These are phyloP conservation scores for Sminthurinus aureus DNA, from an alignment of 2,888 invertebrate species.

Conservation along the genomic window DNA sequence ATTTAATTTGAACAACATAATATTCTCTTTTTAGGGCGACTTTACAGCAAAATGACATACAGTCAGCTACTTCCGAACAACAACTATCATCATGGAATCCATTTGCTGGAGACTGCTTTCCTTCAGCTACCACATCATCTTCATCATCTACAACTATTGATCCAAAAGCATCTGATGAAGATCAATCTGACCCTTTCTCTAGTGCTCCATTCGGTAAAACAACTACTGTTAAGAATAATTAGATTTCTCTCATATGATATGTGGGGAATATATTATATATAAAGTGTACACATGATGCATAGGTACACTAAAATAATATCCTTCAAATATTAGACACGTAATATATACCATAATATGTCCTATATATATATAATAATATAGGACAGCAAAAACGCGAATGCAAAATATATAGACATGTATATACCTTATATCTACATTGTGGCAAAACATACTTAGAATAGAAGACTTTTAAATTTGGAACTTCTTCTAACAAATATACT, in stretches of 20 bases:
- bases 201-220: conserved; percentile 56
- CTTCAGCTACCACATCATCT: conserved; percentile 61
- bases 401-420: too few relatives aligned
- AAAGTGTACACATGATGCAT: too few relatives aligned
- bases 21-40: conserved; percentile 60
- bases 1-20: neutral
- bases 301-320: neutral
- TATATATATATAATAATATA: too few relatives aligned
- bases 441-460: too few relatives aligned
- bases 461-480: too few relatives aligned
- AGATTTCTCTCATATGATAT: too few relatives aligned
- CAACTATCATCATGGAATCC: conserved; percentile 54
- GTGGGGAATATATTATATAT: too few relatives aligned
- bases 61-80: conserved; percentile 74
- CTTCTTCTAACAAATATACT: too few relatives aligned
- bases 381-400: too few relatives aligned
- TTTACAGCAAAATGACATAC: conserved; percentile 68
- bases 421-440: too few relatives aligned
- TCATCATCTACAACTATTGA: conserved; percentile 43
- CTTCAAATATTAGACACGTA: neutral
- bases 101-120: conserved; percentile 51
- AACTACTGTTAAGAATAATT: neutral
- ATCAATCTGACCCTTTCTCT: conserved; percentile 48
- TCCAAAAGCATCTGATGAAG: neutral
- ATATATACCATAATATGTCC: too few relatives aligned